A percentile compares a stretch with the other conserved stretches of the same genome.
Conservation (phyloP, 2,113 vertebrate species). For the Pseudorhombus dupliciocellatus region DNA sequence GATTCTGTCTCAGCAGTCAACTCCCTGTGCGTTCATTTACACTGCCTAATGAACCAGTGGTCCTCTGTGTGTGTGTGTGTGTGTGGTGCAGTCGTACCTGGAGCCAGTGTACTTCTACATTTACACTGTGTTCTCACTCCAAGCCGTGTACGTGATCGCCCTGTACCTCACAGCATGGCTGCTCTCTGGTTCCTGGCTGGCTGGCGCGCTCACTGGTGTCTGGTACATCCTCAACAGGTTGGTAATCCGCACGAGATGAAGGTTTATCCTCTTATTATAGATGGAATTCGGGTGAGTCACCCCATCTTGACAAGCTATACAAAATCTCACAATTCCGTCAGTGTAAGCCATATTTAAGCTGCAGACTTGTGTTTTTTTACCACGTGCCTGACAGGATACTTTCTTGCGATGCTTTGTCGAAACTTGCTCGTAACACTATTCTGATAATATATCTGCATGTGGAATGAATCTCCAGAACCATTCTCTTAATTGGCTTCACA, state of each 20-base stretch:
- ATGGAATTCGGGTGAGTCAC: not conserved
- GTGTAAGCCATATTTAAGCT: not conserved
- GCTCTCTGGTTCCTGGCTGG: slow-evolving; percentile 93
- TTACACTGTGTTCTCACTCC: slow-evolving; percentile 95
- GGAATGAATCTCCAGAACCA: no score
- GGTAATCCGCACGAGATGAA: not conserved
- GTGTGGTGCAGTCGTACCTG: slow-evolving; percentile 86
- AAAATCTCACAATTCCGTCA: not conserved
- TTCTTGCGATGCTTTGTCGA: no score
- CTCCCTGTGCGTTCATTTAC: slow-evolving; percentile 17
- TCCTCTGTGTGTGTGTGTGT: slow-evolving; percentile 29
- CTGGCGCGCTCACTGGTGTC: slow-evolving; percentile 86
- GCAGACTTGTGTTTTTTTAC: no score
- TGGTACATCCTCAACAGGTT: slow-evolving; percentile 98
- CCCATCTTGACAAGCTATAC: no score
- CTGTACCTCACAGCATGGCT: slow-evolving; percentile 95
- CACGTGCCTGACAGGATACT: no score
- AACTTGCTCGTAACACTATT: no score
- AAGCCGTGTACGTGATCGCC: slow-evolving; percentile 91
- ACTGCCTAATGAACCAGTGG: slow-evolving; percentile 35
- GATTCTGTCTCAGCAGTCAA: slow-evolving; percentile 21
- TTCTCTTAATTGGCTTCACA: no score
- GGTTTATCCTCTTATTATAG: not conserved
- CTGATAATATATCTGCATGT: no score
- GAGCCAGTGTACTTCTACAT: slow-evolving; percentile 99